phyloP scores from a whole-genome alignment of 2,113 vertebrate genomes.

The Tachuris rubrigastra region DNA sequence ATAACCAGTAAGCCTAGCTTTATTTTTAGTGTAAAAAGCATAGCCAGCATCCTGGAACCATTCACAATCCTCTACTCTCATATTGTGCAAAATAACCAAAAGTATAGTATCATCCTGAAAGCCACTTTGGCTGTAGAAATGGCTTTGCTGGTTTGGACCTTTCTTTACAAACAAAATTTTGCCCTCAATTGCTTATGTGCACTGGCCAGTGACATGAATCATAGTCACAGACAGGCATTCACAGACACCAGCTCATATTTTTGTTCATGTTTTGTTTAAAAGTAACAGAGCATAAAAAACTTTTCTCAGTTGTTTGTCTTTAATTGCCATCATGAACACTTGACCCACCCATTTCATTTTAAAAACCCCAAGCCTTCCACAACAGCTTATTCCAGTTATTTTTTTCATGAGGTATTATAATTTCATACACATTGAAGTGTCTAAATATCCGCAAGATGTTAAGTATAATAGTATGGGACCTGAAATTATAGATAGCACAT shows the following conservation, averaged over 20 bases:
- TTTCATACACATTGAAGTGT: not conserved
- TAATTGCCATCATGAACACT: not conserved
- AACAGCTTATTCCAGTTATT: not conserved
- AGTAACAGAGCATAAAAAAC: not conserved
- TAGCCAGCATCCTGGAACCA: not conserved
- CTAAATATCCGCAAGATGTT: not conserved
- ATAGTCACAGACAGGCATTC: not conserved
- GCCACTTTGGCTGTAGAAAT: not conserved
- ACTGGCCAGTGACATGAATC: not conserved
- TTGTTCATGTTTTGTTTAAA: not conserved
- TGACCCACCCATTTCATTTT: not conserved
- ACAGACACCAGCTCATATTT: not conserved
- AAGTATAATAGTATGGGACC: not conserved
- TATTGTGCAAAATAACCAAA: conserved; percentile 32
- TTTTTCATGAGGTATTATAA: not conserved
- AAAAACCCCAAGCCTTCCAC: not conserved
- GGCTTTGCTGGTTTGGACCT: conserved; percentile 3
- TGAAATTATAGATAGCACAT: not conserved
- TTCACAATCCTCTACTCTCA: not conserved
- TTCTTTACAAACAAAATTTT: not conserved
- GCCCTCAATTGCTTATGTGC: not conserved
- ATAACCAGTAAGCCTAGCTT: not conserved
- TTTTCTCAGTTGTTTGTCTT: not conserved
- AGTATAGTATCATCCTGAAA: not conserved
- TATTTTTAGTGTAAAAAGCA: conserved; percentile 22